Percentiles rank a stretch among this genome's conserved stretches.
Evolutionary conservation across 2,113 vertebrate genomes (phyloP).

Genomic region (Cryptotis parvus): DNA sequence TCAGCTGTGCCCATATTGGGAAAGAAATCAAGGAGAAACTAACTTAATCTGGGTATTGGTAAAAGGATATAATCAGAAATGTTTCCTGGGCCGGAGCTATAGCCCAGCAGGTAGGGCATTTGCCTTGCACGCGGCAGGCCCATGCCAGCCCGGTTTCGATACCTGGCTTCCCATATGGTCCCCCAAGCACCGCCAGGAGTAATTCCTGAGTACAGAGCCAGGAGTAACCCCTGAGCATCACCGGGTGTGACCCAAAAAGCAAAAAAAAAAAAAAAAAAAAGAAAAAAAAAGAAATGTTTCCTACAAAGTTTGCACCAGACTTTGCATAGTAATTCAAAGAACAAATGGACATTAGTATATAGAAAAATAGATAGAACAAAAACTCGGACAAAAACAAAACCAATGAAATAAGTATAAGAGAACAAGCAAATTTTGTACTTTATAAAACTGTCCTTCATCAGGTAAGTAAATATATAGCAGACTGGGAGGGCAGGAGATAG

Average conservation of each 20-base stretch:
- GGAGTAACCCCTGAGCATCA: too few species aligned
- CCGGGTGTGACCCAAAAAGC: too few species aligned
- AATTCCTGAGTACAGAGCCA: too few species aligned
- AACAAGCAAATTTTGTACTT: not conserved
- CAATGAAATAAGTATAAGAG: not conserved
- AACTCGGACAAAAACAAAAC: not conserved
- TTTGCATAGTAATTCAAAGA: not conserved
- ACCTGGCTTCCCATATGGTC: too few species aligned
- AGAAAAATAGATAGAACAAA: not conserved
- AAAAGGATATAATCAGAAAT: not conserved
- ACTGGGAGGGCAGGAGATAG: not conserved
- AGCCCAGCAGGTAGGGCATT: too few species aligned
- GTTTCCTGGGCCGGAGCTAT: too few species aligned
- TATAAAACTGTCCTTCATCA: not conserved
- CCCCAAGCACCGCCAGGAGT: too few species aligned
- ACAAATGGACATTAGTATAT: not conserved
- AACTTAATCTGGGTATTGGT: not conserved
- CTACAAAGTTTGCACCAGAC: not conserved
- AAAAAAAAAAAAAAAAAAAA: too few species aligned
- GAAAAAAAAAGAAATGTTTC: not conserved
- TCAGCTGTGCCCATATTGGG: not conserved
- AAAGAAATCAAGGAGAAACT: not conserved
- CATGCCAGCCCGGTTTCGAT: too few species aligned
- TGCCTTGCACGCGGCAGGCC: too few species aligned
- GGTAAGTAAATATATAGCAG: not conserved